phyloP scores from a whole-genome alignment of 2,113 vertebrate genomes.

The Erythrocercus mccallii region DNA sequence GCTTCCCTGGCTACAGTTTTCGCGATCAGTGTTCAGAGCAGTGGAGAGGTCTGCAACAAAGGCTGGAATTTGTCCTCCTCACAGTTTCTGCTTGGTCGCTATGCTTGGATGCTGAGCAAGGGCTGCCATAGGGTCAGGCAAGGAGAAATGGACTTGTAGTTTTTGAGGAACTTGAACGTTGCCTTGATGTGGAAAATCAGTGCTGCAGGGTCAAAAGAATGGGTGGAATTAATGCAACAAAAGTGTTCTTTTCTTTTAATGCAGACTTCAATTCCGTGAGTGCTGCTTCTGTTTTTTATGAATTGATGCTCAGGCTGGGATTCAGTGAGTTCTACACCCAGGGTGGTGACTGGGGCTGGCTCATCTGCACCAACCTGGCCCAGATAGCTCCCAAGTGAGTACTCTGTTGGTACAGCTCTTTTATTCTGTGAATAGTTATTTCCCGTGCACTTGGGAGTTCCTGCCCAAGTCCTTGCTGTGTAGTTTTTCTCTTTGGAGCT shows the following conservation, averaged over 20 bases:
- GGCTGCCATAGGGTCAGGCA: neutral
- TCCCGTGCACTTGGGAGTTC: neutral
- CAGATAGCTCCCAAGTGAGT: conserved; percentile 78
- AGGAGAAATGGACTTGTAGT: neutral
- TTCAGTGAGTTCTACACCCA: conserved; percentile 74
- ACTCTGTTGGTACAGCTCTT: neutral
- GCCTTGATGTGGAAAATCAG: neutral
- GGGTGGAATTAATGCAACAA: neutral
- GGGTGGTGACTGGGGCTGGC: conserved; percentile 76
- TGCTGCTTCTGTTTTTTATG: conserved; percentile 72
- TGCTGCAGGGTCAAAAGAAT: neutral
- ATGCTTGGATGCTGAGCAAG: neutral
- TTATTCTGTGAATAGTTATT: neutral
- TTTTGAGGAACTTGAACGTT: neutral
- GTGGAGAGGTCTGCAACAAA: neutral
- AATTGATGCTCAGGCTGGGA: conserved; percentile 76
- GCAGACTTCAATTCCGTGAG: conserved; percentile 67
- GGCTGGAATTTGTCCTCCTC: neutral
- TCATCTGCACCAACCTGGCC: conserved; percentile 76
- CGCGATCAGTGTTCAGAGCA: neutral
- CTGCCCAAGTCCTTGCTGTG: neutral
- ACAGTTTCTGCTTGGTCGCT: neutral
- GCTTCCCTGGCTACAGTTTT: neutral
- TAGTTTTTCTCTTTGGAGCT: neutral
- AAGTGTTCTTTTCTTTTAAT: neutral